Evolutionary conservation across 2,888 invertebrate species (phyloP).

Genomic region (Drosophila barbarae): DNA sequence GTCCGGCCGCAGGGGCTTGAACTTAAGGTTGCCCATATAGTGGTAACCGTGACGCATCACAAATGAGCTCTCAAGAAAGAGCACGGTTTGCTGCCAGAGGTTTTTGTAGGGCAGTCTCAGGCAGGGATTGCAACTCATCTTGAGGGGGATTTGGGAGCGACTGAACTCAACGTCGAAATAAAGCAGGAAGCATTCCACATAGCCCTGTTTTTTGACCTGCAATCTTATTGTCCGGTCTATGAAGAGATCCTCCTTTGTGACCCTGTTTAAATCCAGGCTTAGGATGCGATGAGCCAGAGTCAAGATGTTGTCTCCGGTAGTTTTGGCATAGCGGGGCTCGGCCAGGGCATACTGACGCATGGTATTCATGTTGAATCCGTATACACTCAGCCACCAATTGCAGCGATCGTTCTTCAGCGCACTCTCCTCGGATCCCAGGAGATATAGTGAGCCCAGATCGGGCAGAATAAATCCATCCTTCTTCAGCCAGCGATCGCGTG

Average conservation of each 20-base stretch:
- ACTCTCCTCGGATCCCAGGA: conserved; percentile 93
- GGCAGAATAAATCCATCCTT: conserved; percentile 95
- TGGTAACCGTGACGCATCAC: conserved; percentile 32
- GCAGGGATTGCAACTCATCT: conserved; percentile 59
- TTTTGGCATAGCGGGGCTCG: conserved; percentile 84
- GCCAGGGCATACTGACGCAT: conserved; percentile 96
- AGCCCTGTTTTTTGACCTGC: conserved; percentile 34
- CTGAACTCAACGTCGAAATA: conserved; percentile 65
- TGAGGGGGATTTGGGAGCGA: conserved; percentile 32
- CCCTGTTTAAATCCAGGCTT: conserved; percentile 35
- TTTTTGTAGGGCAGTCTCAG: conserved; percentile 16
- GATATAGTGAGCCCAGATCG: conserved; percentile 92
- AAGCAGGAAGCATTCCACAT: conserved; percentile 51
- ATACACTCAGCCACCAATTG: conserved; percentile 99
- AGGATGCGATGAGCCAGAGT: conserved; percentile 53
- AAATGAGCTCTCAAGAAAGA: conserved; percentile 55
- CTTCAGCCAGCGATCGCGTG: conserved; percentile 97
- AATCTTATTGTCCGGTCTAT: conserved; percentile 41
- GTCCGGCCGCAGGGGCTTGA: conserved; percentile 14
- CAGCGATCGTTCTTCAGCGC: conserved; percentile 99
- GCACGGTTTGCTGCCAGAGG: conserved; percentile 54
- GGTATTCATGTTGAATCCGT: conserved; percentile 99
- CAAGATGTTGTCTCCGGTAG: conserved; percentile 20
- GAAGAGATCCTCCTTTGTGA: conserved; percentile 21
- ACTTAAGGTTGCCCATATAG: conserved; percentile 48